phyloP scores from a whole-genome alignment of 1,140 invertebrate genomes.

The Helicoverpa armigera region DNA sequence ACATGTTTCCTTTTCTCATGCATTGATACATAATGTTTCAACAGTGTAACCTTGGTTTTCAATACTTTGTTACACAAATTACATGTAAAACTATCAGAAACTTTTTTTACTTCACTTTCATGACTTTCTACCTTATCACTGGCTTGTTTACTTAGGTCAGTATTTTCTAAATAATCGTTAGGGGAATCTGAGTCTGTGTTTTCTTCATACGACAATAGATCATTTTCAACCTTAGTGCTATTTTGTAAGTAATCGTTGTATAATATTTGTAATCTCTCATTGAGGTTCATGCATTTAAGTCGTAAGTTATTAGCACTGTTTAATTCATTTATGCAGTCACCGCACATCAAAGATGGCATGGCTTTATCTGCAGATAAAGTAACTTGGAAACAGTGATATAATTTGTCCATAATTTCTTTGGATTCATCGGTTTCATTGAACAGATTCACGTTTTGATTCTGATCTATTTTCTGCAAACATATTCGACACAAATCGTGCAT shows the following conservation, averaged over 20 bases:
- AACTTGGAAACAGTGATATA: constrained; percentile 74
- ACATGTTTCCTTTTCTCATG: constrained; percentile 75
- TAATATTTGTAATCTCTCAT: constrained; percentile 61
- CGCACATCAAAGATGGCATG: constrained; percentile 69
- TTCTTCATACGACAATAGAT: neutral
- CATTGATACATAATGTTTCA: constrained; percentile 71
- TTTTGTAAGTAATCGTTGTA: constrained; percentile 47
- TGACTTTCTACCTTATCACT: neutral
- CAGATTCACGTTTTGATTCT: constrained; percentile 56
- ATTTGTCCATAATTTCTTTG: constrained; percentile 66
- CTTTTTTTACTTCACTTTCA: neutral
- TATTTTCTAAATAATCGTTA: constrained; percentile 45
- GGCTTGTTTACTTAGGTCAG: neutral
- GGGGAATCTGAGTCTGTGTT: constrained; percentile 13
- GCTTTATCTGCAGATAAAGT: constrained; percentile 60
- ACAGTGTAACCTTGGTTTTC: constrained; percentile 67
- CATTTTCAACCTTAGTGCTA: constrained; percentile 25
- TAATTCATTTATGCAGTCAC: constrained; percentile 68
- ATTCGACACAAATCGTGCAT: constrained; percentile 66
- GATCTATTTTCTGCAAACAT: constrained; percentile 61
- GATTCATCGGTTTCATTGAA: constrained; percentile 61
- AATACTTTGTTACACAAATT: constrained; percentile 71
- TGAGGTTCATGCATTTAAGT: constrained; percentile 69
- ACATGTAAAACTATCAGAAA: constrained; percentile 58
- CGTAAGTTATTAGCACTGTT: constrained; percentile 69